These are phyloP conservation scores for Leptodactylus fuscus DNA, from an alignment of 2,113 vertebrate genomes.

Conservation along the genomic window DNA sequence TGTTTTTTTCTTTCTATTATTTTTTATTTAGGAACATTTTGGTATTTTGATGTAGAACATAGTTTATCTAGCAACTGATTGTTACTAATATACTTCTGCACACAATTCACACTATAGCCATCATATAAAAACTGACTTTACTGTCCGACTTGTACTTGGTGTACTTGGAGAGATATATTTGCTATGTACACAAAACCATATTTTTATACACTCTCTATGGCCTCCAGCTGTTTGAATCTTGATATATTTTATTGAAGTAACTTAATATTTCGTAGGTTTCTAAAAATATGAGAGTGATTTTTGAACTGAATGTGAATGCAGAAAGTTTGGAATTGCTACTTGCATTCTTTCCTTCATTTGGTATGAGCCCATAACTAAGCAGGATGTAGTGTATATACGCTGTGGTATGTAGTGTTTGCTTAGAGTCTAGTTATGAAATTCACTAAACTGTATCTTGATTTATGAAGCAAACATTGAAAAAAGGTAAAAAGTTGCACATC, in stretches of 20 bases:
- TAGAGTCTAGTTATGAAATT: slow-evolving; percentile 39
- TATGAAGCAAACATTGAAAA: not conserved
- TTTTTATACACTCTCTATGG: no score
- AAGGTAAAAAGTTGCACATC: not conserved
- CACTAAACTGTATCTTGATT: slow-evolving; percentile 36
- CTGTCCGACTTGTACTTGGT: no score
- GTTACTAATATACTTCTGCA: no score
- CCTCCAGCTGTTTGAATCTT: slow-evolving; percentile 9
- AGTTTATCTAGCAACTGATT: no score
- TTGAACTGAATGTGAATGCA: slow-evolving; percentile 20
- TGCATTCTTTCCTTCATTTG: slow-evolving; percentile 52
- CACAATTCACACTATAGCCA: no score
- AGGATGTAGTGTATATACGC: slow-evolving; percentile 37
- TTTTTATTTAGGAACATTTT: no score
- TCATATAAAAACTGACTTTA: no score
- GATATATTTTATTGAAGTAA: slow-evolving; percentile 25
- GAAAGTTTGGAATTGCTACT: slow-evolving; percentile 28
- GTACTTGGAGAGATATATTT: not conserved
- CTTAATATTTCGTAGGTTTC: slow-evolving; percentile 25
- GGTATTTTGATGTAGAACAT: no score
- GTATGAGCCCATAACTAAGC: slow-evolving; percentile 31
- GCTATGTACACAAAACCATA: not conserved
- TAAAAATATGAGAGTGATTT: slow-evolving; percentile 30
- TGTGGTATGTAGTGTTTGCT: slow-evolving; percentile 46
- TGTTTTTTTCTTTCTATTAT: no score